These are phyloP conservation scores for Spheniscus humboldti DNA, from an alignment of 2,797 vertebrate genomes.

Conservation along the genomic window DNA sequence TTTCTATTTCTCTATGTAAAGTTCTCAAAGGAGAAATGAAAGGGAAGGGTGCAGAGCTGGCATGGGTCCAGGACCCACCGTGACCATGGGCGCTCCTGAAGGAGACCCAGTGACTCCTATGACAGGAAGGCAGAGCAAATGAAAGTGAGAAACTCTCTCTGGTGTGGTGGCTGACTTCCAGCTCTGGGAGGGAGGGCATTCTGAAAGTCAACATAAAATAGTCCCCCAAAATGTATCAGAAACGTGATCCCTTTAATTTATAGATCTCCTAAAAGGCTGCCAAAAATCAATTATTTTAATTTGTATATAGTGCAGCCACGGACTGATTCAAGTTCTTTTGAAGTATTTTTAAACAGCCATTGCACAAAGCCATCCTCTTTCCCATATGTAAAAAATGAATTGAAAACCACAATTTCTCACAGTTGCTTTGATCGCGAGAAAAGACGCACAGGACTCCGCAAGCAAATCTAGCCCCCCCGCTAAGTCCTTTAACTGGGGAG, in stretches of 20 bases:
- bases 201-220: conserved; percentile 35
- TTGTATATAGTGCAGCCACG: conserved; percentile 56
- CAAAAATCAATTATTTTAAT: conserved; percentile 71
- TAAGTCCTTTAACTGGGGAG: neutral
- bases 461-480: neutral
- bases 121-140: neutral
- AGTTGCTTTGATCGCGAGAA: conserved; percentile 3
- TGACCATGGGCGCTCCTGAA: neutral
- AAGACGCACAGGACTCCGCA: neutral
- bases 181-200: neutral
- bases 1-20: neutral
- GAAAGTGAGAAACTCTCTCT: neutral
- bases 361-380: conserved; percentile 52
- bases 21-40: neutral
- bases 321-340: conserved; percentile 63
- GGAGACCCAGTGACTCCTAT: neutral
- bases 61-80: neutral
- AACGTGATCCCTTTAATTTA: conserved; percentile 61
- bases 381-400: neutral
- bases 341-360: conserved; percentile 64
- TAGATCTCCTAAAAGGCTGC: conserved; percentile 59
- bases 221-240: conserved; percentile 54
- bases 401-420: conserved; percentile 43
- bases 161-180: conserved; percentile 47
- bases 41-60: neutral